A percentile compares a stretch with the other conserved stretches of the same genome.
phyloP scores from a whole-genome alignment of 2,113 vertebrate genomes.

The Hydropotes inermis region DNA sequence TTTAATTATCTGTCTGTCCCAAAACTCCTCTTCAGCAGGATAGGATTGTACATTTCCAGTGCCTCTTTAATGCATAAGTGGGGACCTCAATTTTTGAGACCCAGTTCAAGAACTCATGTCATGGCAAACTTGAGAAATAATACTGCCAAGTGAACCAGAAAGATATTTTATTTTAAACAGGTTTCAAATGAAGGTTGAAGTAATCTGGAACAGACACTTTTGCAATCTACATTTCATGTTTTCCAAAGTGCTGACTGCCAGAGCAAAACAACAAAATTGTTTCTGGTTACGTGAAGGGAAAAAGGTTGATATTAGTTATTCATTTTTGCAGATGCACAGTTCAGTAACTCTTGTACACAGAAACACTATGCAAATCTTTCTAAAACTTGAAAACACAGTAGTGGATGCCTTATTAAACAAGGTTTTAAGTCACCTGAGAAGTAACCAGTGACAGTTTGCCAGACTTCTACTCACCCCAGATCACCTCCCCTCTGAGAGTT shows the following conservation, averaged over 20 bases:
- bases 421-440: background rate
- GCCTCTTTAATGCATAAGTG: background rate
- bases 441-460: background rate
- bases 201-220: background rate
- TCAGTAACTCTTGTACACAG: background rate
- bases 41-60: background rate
- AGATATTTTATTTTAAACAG: constrained; percentile 13
- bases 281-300: background rate
- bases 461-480: background rate
- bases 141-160: background rate
- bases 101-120: background rate
- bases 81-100: background rate
- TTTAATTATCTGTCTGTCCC: background rate
- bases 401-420: background rate
- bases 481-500: background rate
- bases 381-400: background rate
- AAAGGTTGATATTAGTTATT: background rate
- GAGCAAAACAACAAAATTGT: background rate
- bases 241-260: background rate
- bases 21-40: background rate
- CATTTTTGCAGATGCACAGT: constrained; percentile 17
- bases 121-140: background rate
- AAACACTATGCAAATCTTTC: background rate
- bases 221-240: background rate
- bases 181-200: background rate